Evolutionary conservation across 1,140 invertebrate genomes (phyloP).

Genomic region (Drosophila simulans): DNA sequence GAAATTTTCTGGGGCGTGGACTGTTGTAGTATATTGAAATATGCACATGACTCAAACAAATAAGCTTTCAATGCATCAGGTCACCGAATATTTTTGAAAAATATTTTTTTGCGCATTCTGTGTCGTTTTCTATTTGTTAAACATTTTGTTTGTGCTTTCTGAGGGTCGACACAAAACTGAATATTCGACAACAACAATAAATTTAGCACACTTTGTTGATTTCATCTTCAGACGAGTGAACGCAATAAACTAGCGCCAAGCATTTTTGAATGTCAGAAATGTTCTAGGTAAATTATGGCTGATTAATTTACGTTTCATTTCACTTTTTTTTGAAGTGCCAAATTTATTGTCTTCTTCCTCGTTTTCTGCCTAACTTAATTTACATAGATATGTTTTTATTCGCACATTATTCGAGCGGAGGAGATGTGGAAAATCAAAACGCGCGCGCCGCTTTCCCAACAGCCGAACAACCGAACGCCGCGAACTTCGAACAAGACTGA

Average conservation of each 20-base stretch:
- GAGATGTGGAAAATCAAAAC: constrained; percentile 25
- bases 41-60: constrained; percentile 21
- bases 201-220: constrained; percentile 62
- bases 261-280: constrained; percentile 37
- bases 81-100: constrained; percentile 21
- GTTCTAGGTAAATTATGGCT: constrained; percentile 36
- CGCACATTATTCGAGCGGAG: constrained; percentile 28
- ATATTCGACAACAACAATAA: constrained; percentile 51
- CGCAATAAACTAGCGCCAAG: constrained; percentile 27
- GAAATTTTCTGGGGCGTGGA: constrained; percentile 37
- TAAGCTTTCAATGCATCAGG: constrained; percentile 16
- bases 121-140: constrained; percentile 31
- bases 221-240: constrained; percentile 20
- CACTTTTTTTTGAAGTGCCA: constrained; percentile 17
- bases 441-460: constrained; percentile 57
- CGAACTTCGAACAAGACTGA: constrained; percentile 80
- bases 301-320: constrained; percentile 18
- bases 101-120: constrained; percentile 22
- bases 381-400: constrained; percentile 52
- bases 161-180: constrained; percentile 33
- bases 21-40: not conserved
- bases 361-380: constrained; percentile 20
- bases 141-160: constrained; percentile 28
- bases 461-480: constrained; percentile 74
- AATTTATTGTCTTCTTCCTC: constrained; percentile 25